Evolutionary conservation across 2,113 vertebrate species (phyloP).

Genomic region (Eurystomus gularis): DNA sequence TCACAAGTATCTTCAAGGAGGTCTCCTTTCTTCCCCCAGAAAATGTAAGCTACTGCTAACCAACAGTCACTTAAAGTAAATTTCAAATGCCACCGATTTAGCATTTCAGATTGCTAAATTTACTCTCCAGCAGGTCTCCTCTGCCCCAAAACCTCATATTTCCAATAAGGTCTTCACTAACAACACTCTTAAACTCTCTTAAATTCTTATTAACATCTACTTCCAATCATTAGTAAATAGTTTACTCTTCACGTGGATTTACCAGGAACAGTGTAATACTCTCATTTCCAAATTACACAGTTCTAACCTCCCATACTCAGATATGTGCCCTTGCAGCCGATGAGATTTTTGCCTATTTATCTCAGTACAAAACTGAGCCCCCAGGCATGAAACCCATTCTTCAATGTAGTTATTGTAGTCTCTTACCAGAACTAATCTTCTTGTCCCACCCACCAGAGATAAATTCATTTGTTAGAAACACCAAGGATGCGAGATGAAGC

Average conservation of each 20-base stretch:
- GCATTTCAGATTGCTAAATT: not conserved
- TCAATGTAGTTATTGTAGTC: not conserved
- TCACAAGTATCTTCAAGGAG: not conserved
- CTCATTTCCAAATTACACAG: not conserved
- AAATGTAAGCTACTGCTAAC: not conserved
- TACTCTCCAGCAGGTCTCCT: not conserved
- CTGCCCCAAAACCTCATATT: not conserved
- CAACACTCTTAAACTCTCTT: not conserved
- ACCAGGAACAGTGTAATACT: not conserved
- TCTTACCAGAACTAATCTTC: not conserved
- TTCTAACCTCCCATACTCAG: not conserved
- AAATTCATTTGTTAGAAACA: not conserved
- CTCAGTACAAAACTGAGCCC: not conserved
- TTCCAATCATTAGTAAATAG: not conserved
- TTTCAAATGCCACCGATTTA: not conserved
- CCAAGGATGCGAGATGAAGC: rapidly evolving
- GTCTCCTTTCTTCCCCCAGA: not conserved
- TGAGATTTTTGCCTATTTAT: not conserved
- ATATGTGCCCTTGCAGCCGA: not conserved
- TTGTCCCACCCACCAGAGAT: not conserved
- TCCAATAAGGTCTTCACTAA: not conserved
- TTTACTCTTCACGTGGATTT: not conserved
- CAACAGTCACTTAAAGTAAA: not conserved
- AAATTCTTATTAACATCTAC: not conserved
- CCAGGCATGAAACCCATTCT: not conserved